Evolutionary conservation across 1,140 invertebrate genomes (phyloP).

Genomic region (Ridgeia piscesae): DNA sequence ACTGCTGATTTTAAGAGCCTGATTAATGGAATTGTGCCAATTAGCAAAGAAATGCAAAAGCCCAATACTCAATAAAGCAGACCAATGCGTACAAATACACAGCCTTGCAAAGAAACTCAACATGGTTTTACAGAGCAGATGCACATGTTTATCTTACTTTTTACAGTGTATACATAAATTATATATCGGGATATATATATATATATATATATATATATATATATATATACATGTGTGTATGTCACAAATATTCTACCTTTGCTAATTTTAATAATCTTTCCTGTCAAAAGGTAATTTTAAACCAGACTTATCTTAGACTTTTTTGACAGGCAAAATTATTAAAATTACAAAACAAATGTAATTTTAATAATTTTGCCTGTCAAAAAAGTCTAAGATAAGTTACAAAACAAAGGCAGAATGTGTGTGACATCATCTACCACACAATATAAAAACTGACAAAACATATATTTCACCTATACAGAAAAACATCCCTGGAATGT

Average conservation of each 20-base stretch:
- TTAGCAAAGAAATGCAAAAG: not conserved
- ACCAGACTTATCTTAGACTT: no score
- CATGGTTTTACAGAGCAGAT: not conserved
- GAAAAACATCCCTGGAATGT: constrained; percentile 34
- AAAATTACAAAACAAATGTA: no score
- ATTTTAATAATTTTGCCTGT: no score
- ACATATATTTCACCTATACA: constrained; percentile 4
- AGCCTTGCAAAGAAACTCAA: not conserved
- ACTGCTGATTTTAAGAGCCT: not conserved
- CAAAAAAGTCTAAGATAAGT: not conserved
- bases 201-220: no score
- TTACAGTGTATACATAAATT: no score
- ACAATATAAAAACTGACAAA: constrained; percentile 27
- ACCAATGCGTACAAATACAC: not conserved
- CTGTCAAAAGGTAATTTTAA: no score
- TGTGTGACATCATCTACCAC: not conserved
- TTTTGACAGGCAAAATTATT: no score
- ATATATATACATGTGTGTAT: no score
- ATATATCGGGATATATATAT: no score
- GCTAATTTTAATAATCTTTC: no score
- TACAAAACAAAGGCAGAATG: not conserved
- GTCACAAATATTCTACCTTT: no score
- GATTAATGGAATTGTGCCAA: not conserved
- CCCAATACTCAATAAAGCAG: not conserved
- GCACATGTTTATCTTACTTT: no score